phyloP scores from a whole-genome alignment of 2,113 vertebrate species.

The Mustela nigripes region DNA sequence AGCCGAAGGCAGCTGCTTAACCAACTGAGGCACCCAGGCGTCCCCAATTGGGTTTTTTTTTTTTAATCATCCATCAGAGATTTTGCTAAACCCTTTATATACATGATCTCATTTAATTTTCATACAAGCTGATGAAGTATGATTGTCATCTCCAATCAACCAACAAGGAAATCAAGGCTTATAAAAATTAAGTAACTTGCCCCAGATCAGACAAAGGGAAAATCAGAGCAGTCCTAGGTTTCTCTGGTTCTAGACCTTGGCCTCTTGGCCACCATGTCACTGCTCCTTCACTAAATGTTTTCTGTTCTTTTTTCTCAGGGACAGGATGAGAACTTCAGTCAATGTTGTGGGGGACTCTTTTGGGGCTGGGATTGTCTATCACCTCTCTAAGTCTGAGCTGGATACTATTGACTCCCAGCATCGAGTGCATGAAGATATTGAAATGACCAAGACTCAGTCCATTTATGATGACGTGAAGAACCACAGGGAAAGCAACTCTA shows the following conservation, averaged over 20 bases:
- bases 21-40: too few relatives aligned
- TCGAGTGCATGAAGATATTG: slow-evolving; percentile 94
- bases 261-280: neutral
- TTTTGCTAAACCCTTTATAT: neutral
- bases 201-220: neutral
- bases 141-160: neutral
- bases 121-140: neutral
- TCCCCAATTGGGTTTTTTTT: neutral
- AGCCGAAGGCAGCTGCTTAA: too few relatives aligned
- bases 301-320: slow-evolving; percentile 88
- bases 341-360: slow-evolving; percentile 99
- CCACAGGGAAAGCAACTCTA: slow-evolving; percentile 99
- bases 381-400: slow-evolving; percentile 97
- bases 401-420: slow-evolving; percentile 93
- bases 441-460: slow-evolving; percentile 97
- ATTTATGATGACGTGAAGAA: slow-evolving; percentile 98
- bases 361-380: slow-evolving; percentile 98
- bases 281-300: slow-evolving; percentile 27
- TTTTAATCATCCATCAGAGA: neutral
- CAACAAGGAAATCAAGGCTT: neutral
- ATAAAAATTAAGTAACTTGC: neutral
- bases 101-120: slow-evolving; percentile 8
- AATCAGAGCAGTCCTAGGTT: neutral
- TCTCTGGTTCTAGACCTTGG: neutral
- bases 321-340: slow-evolving; percentile 98